These are phyloP conservation scores for Phaethornis superciliosus DNA, from an alignment of 2,113 vertebrate species.

Conservation along the genomic window DNA sequence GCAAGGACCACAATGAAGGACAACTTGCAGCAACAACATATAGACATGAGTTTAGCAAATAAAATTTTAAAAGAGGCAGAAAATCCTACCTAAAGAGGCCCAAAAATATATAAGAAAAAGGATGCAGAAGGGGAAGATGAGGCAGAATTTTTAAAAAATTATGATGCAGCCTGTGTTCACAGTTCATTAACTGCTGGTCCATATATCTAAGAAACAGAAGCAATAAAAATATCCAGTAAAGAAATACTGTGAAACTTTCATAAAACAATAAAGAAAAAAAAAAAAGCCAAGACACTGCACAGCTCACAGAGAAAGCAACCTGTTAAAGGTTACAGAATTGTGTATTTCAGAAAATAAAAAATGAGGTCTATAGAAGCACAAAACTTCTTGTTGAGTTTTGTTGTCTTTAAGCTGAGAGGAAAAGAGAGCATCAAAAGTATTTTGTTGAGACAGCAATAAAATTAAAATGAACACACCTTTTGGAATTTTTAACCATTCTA, in stretches of 20 bases:
- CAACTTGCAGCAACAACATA: neutral
- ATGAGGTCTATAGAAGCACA: neutral
- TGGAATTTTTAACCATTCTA: neutral
- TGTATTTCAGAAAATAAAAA: neutral
- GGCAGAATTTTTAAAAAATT: neutral
- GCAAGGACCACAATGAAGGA: neutral
- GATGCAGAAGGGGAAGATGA: neutral
- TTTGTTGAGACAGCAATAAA: neutral
- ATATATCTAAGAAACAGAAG: neutral
- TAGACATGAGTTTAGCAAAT: neutral
- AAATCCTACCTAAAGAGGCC: neutral
- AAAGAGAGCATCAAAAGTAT: rapidly evolving
- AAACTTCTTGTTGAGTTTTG: neutral
- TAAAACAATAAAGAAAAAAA: neutral
- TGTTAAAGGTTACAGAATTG: neutral
- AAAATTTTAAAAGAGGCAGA: neutral
- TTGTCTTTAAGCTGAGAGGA: neutral
- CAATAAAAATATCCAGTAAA: neutral
- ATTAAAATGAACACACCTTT: neutral
- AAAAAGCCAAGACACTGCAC: neutral
- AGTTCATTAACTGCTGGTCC: neutral
- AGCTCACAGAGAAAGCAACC: neutral
- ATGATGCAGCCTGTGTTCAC: neutral
- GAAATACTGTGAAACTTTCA: neutral
- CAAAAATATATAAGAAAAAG: neutral